Evolutionary conservation across 2,113 vertebrate genomes (phyloP).

Genomic region (Nibea coibor): DNA sequence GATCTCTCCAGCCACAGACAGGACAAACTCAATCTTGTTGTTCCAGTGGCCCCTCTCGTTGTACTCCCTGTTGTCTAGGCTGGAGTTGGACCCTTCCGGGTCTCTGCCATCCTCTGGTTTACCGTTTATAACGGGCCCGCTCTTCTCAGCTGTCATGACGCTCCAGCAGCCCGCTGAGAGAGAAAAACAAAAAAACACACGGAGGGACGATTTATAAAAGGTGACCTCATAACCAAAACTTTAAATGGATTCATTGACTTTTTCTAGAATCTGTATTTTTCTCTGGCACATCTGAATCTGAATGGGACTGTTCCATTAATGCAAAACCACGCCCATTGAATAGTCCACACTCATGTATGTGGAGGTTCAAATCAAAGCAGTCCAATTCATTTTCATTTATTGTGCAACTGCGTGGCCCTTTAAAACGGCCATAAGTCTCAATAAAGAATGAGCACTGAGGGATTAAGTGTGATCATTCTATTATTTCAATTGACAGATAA

Average conservation of each 20-base stretch:
- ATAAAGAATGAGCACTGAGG: neutral
- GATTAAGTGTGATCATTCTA: neutral
- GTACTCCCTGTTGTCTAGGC: slow-evolving; percentile 87
- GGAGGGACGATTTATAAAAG: slow-evolving; percentile 23
- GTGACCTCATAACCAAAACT: slow-evolving; percentile 32
- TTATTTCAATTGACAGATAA: neutral
- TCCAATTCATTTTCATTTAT: slow-evolving; percentile 1
- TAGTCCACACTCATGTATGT: neutral
- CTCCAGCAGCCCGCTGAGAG: slow-evolving; percentile 84
- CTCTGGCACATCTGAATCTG: neutral
- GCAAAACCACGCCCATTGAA: slow-evolving; percentile 45
- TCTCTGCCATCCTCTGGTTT: slow-evolving; percentile 93
- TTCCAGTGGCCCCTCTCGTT: slow-evolving; percentile 98
- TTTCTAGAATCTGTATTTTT: slow-evolving; percentile 23
- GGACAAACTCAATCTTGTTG: slow-evolving; percentile 97
- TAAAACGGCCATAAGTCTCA: neutral
- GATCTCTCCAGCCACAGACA: slow-evolving; percentile 98
- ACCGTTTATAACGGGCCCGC: slow-evolving; percentile 93
- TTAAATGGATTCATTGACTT: slow-evolving; percentile 28
- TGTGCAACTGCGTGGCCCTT: neutral
- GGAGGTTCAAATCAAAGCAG: slow-evolving; percentile 17
- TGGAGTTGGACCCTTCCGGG: slow-evolving; percentile 88
- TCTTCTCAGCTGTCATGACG: slow-evolving; percentile 98
- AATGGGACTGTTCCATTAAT: slow-evolving; percentile 32
- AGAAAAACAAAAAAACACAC: neutral